Evolutionary conservation across 2,797 vertebrate genomes (phyloP).

Genomic region (Danio albolineatus): DNA sequence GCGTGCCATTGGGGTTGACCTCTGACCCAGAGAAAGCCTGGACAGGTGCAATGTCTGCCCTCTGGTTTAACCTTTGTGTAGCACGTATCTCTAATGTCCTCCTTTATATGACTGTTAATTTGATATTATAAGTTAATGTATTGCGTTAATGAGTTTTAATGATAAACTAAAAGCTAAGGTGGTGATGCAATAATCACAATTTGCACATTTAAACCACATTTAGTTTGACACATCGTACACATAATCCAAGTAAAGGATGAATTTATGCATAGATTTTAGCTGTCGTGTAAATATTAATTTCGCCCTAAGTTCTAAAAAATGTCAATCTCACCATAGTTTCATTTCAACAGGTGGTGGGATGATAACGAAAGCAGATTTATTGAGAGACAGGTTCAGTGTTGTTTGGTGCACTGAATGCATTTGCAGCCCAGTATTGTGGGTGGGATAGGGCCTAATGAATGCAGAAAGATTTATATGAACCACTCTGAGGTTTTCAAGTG

Average conservation of each 20-base stretch:
- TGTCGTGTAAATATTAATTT: conserved; percentile 50
- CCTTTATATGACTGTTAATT: conserved; percentile 69
- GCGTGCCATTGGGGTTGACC: conserved; percentile 30
- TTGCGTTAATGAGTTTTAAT: conserved; percentile 49
- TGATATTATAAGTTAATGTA: conserved; percentile 60
- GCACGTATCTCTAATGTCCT: conserved; percentile 64
- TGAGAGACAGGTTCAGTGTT: not conserved
- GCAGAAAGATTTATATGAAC: not conserved
- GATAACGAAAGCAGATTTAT: conserved; percentile 9
- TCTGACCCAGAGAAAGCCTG: conserved; percentile 31
- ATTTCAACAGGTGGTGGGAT: conserved; percentile 34
- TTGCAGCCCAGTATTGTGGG: not conserved
- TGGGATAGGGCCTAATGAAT: not conserved
- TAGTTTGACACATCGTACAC: conserved; percentile 35
- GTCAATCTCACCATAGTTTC: conserved; percentile 45
- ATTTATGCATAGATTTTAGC: conserved; percentile 42
- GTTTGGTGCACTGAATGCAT: conserved; percentile 11
- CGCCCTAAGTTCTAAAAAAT: conserved; percentile 34
- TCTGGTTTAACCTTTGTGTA: conserved; percentile 63
- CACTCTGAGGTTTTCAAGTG: conserved; percentile 16
- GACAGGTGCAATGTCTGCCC: conserved; percentile 45
- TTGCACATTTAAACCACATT: conserved; percentile 63
- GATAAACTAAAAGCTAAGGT: conserved; percentile 53
- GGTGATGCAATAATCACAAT: conserved; percentile 63
- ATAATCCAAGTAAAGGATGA: conserved; percentile 46